These are phyloP conservation scores for Dromaius novaehollandiae DNA, from an alignment of 2,113 vertebrate species.

Conservation along the genomic window DNA sequence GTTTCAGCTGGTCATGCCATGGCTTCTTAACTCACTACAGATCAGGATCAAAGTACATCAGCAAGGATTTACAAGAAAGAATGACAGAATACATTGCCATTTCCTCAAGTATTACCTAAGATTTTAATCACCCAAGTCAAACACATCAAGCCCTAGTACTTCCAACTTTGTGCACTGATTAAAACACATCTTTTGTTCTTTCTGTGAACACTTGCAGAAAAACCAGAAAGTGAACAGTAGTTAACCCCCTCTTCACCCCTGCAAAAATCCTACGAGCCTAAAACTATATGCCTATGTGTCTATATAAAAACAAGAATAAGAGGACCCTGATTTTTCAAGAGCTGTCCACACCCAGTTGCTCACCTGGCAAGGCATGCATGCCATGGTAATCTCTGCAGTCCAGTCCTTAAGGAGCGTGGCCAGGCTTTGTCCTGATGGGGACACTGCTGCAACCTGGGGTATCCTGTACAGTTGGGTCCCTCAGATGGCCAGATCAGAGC, in stretches of 20 bases:
- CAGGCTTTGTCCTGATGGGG: accelerated
- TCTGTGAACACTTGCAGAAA: neutral
- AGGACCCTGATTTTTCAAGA: neutral
- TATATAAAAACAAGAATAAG: neutral
- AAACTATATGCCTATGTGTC: neutral
- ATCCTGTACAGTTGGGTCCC: neutral
- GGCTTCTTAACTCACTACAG: neutral
- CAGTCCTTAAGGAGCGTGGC: neutral
- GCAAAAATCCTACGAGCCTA: neutral
- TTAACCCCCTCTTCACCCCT: neutral
- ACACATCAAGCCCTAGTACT: neutral
- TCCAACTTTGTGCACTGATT: neutral
- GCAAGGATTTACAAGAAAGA: neutral
- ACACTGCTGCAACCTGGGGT: neutral
- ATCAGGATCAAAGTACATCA: neutral
- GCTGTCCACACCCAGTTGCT: accelerated
- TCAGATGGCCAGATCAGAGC: accelerated
- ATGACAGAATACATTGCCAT: neutral
- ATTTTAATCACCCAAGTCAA: neutral
- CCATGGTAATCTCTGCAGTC: neutral
- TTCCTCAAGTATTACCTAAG: neutral
- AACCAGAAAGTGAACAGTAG: neutral
- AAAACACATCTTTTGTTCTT: neutral
- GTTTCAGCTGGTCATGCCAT: neutral
- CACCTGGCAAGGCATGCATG: no score